phyloP scores from a whole-genome alignment of 2,888 invertebrate species.

The Pristionchus japonicus region DNA sequence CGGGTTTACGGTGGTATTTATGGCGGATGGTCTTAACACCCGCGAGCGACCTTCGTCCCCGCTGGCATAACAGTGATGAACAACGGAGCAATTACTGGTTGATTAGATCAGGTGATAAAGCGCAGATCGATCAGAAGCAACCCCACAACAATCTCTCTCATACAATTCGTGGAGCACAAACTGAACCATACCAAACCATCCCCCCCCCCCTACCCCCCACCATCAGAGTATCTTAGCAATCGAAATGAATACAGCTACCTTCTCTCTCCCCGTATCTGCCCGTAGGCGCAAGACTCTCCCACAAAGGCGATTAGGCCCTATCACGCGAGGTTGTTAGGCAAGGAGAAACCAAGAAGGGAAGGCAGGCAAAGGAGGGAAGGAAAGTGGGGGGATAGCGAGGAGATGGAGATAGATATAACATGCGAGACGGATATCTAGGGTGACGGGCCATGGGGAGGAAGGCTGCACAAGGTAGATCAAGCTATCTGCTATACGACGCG shows the following conservation, averaged over 20 bases:
- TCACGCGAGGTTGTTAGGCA: constrained; percentile 29
- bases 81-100: not conserved
- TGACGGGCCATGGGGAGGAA: not conserved
- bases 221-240: not conserved
- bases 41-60: constrained; percentile 6
- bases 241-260: not conserved
- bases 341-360: constrained; percentile 1
- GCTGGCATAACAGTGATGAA: not conserved
- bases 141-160: too few relatives aligned
- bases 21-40: not conserved
- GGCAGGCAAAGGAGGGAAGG: not conserved
- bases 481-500: not conserved
- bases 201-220: not conserved
- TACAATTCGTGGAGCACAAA: not conserved
- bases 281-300: not conserved
- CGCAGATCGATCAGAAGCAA: not conserved
- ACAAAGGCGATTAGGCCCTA: constrained; percentile 33
- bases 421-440: constrained; percentile 33
- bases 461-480: not conserved
- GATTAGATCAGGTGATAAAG: not conserved
- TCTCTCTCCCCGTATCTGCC: not conserved
- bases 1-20: not conserved
- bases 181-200: too few relatives aligned
- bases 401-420: constrained; percentile 13
- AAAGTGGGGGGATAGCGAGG: not conserved